Evolutionary conservation across 1,140 invertebrate genomes (phyloP).

Genomic region (Leptinotarsa defecta): DNA sequence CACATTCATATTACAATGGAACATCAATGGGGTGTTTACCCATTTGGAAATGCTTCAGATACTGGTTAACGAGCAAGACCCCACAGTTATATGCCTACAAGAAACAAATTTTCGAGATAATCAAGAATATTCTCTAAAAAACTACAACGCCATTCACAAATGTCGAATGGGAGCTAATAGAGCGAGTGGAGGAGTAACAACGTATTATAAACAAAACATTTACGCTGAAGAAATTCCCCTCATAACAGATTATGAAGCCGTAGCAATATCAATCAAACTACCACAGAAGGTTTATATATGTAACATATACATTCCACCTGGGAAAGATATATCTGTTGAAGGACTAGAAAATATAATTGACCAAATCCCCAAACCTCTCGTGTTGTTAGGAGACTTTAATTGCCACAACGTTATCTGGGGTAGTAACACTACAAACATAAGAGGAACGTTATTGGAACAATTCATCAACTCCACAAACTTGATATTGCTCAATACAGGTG

Average conservation of each 20-base stretch:
- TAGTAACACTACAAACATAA: neutral
- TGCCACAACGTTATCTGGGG: constrained; percentile 9
- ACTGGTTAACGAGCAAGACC: neutral
- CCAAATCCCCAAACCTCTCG: constrained; percentile 2
- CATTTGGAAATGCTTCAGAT: constrained; percentile 4
- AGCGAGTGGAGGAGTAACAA: constrained; percentile 13
- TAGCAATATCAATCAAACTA: constrained; percentile 1
- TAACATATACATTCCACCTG: neutral
- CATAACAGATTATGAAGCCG: neutral
- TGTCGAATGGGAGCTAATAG: neutral
- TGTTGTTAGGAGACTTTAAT: constrained; percentile 9
- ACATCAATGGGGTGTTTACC: constrained; percentile 2
- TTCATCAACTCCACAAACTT: constrained; percentile 8
- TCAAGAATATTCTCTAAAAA: neutral
- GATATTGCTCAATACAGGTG: neutral
- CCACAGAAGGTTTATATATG: constrained; percentile 6
- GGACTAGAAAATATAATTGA: neutral
- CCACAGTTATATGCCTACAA: neutral
- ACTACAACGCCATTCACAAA: constrained; percentile 13
- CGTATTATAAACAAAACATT: neutral
- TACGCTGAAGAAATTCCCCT: neutral
- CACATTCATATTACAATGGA: constrained; percentile 13
- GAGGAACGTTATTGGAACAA: neutral
- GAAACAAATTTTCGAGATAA: constrained; percentile 5
- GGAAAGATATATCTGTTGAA: neutral